Base-by-base conservation (phyloP, 2,888 invertebrate species). In the Anoplius nigerrimus region DNA sequence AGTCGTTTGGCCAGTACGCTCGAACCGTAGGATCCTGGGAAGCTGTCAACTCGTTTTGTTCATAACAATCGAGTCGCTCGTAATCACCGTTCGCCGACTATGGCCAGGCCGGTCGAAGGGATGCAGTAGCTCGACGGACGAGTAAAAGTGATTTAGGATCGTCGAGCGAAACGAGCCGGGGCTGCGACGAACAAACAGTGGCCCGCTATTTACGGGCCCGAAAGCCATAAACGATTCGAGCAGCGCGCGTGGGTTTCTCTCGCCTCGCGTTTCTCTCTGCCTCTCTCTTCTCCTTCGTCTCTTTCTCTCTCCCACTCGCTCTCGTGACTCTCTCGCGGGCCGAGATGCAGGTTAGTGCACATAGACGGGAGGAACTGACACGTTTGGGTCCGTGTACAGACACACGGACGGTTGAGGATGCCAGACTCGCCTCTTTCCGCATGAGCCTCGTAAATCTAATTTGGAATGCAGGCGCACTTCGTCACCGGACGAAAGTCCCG, bases 101-200 rank as follows among this genome's bases (percentile, higher is more conserved):
- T 11, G 24, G 51, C 46, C 48, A 54, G 65, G 61, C 58, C 53
- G 53, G 52, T 27, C 54, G 63, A 52, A 60, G 8, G 48, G 62
- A 53, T 24, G 58, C 69, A 48, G 74, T 63, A 71, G 69, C 68
- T 45, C 45, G 45, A 20, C 27, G 64, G 15, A 15, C 53, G 65
- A 46, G 43, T 64, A 60, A 73, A 71, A 76, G 69, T 81, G 80
- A 79, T 83, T 80, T 81, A 83, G 66, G 60, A 48, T 5, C 71
- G 65, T 69, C 60, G 62, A 69, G 64, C 64, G 76, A 70, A 74
- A 79, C 65, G 65, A 65, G 66, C 70, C 57, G 64, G 66, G n/a
- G 69, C 70, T 69, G 69, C 76, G 73, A 62, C 60, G 68, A 16
- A 53, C 72, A 52, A 66, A 54, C 60, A 62, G 21, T 45, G 52